A percentile compares a stretch with the other conserved stretches of the same genome.
Conservation (phyloP, 2,797 vertebrate species). For the Coregonus ussuriensis region DNA sequence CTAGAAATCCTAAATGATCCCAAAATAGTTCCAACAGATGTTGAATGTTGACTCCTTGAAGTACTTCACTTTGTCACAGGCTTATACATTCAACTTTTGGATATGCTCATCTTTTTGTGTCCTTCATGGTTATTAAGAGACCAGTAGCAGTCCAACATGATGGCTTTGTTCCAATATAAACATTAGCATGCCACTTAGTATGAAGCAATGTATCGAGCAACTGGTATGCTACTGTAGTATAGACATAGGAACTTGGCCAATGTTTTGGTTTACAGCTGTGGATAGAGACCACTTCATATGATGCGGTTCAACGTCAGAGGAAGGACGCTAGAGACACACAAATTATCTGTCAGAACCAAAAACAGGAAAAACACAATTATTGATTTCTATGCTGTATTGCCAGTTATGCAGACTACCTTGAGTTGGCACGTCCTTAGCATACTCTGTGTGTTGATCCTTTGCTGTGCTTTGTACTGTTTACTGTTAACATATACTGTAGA, state of each 20-base stretch:
- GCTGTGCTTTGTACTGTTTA: background rate
- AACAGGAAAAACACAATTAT: background rate
- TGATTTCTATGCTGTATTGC: conserved; percentile 1
- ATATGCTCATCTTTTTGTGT: no score
- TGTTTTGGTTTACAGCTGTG: background rate
- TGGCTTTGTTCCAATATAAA: background rate
- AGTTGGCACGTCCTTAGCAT: background rate
- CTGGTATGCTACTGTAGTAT: background rate
- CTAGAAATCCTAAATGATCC: background rate
- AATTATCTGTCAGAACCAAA: background rate
- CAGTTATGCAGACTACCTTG: background rate
- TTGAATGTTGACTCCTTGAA: no score
- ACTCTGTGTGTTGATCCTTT: background rate
- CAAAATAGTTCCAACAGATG: background rate
- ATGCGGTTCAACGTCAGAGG: background rate
- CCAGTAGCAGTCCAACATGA: background rate
- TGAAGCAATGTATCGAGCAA: background rate
- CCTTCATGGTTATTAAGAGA: background rate
- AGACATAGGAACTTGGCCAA: background rate
- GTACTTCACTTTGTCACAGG: background rate
- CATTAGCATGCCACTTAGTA: background rate
- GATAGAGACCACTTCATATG: background rate
- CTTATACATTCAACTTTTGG: background rate
- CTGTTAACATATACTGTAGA: background rate
- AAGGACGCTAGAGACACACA: background rate